A percentile compares a stretch with the other conserved stretches of the same genome.
phyloP scores from a whole-genome alignment of 2,113 vertebrate genomes.

The Taurulus bubalis region DNA sequence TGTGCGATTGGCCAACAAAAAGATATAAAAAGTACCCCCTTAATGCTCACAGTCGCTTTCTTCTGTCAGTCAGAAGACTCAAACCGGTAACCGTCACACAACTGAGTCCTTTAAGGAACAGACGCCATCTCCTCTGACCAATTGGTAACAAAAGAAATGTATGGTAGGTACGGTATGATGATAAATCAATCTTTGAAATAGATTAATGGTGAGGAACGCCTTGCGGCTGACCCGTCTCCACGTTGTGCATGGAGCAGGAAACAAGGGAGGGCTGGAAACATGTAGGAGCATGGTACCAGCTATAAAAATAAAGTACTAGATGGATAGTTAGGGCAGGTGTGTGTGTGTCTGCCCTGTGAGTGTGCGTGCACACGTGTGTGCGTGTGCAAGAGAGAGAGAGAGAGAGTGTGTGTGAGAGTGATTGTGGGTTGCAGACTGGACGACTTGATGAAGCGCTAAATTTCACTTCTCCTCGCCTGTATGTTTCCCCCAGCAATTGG shows the following conservation, averaged over 20 bases:
- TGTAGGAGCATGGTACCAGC: conserved; percentile 40
- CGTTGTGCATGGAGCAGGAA: conserved; percentile 36
- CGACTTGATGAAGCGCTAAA: conserved; percentile 72
- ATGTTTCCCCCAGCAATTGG: conserved; percentile 57
- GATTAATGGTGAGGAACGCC: conserved; percentile 38
- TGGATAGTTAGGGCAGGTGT: conserved; percentile 47
- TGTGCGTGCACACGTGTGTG: background rate
- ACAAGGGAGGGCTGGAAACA: conserved; percentile 24
- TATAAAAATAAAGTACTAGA: conserved; percentile 54
- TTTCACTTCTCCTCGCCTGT: conserved; percentile 57
- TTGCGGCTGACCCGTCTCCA: conserved; percentile 28
- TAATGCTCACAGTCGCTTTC: background rate
- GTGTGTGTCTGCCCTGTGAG: conserved; percentile 1
- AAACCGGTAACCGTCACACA: background rate
- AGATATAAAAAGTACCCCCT: background rate
- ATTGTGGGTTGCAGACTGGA: conserved; percentile 41
- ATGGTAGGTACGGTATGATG: background rate
- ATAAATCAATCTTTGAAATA: conserved; percentile 52
- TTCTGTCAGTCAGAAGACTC: background rate
- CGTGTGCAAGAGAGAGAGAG: background rate
- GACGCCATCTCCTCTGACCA: conserved; percentile 12
- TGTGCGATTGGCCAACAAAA: no score
- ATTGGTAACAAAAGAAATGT: background rate
- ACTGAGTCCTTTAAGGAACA: background rate
- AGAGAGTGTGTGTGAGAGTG: conserved; percentile 32